Base-by-base conservation (phyloP, 2,113 vertebrate species). In the Sterrhoptilus dennistouni region DNA sequence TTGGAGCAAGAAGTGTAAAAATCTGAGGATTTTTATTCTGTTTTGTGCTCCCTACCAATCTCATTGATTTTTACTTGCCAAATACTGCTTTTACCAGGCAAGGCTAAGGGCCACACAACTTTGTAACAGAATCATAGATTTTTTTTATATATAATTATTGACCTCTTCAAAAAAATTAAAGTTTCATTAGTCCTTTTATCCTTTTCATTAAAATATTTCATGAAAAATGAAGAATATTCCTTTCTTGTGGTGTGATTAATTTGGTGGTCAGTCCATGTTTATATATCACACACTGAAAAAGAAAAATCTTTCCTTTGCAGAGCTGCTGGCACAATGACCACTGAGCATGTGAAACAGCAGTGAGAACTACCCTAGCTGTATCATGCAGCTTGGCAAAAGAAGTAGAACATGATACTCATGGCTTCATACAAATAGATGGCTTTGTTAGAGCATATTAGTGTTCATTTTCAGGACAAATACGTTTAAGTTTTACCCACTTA, bases 401-500 rank as follows among this genome's bases (percentile, higher is more conserved):
- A 13, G 20, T 11, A n/a, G 28, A 82, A 69, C 2, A 0, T 10
- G 59, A 9, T 28, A 47, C 19, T 68, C 11, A 29, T 25, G 44
- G 28, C 27, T 76, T 57, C 31, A 44, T 18, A 36, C 12, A 82
- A 71, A 84, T 4, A 65, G 8, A 84, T 21, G 1, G 14, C 56
- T 84, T 42, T 59, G 8, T 38, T 84, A 80, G 17, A 63, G 10
- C 20, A 66, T 21, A 45, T 18, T 60, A 79, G 14, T 40, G 12
- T 11, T 69, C 47, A 31, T 36, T 82, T 87, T 54, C 76, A 80
- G 20, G 35, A 59, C 10, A 83, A 69, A 74, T n/a, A 35, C 1
- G 3, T 42, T 4, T 2, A 79, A 65, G 2, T 85, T 83, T 90
- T 31, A 61, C 83, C 33, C 72, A 98, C 99, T 98, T 98, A 99